These are phyloP conservation scores for Pocillopora damicornis DNA, from an alignment of 64 coral and sea anemone species.

Conservation along the genomic window DNA sequence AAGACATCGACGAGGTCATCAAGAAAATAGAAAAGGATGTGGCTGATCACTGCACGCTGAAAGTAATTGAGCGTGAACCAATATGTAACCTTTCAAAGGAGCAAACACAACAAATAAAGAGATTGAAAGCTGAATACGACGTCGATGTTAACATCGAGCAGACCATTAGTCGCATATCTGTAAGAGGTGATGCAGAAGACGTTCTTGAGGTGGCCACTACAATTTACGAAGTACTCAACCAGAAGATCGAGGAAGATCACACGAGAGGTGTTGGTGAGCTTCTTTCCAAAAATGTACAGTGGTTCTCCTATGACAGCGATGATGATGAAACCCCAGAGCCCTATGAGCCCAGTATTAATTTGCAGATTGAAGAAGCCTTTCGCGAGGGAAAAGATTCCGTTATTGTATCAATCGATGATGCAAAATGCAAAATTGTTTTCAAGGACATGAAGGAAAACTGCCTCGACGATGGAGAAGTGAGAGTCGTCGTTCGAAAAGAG, in stretches of 20 bases:
- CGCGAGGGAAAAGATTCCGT: not conserved
- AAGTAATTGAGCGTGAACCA: not conserved
- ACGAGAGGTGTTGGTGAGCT: conserved; percentile 21
- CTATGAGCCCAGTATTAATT: conserved; percentile 10
- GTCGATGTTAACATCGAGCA: not conserved
- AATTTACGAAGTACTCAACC: conserved; percentile 29
- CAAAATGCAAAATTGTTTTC: not conserved
- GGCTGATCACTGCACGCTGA: not conserved
- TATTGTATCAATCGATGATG: not conserved
- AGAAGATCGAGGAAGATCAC: conserved; percentile 34
- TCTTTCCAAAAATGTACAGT: conserved; percentile 31
- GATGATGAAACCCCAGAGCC: not conserved
- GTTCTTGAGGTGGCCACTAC: conserved; percentile 1
- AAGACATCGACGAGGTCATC: conserved; percentile 6
- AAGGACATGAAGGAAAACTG: conserved; percentile 5
- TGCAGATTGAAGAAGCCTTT: conserved; percentile 34
- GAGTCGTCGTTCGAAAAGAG: not conserved
- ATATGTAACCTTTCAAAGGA: conserved; percentile 1
- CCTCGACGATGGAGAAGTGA: not conserved
- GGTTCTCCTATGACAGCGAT: not conserved
- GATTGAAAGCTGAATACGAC: not conserved
- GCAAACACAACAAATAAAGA: not conserved
- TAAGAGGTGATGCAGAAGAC: conserved; percentile 32
- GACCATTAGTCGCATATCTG: not conserved
- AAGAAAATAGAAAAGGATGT: conserved; percentile 6